Evolutionary conservation across 2,113 vertebrate genomes (phyloP).

Genomic region (Lampris megalopsis): DNA sequence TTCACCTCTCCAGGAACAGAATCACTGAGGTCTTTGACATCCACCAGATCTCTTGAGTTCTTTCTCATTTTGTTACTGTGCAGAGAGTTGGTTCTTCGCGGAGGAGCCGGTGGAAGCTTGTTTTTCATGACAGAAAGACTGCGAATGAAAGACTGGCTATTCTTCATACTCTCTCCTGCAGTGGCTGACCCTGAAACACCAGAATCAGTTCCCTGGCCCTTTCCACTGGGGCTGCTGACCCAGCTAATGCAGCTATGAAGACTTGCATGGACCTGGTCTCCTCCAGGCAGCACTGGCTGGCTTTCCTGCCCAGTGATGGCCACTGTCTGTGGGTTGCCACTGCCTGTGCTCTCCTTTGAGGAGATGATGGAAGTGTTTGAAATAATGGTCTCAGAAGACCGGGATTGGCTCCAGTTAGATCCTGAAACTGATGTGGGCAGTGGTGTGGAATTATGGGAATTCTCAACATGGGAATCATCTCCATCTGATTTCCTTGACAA

Average conservation of each 20-base stretch:
- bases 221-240: conserved; percentile 51
- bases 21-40: conserved; percentile 45
- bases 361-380: conserved; percentile 90
- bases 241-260: conserved; percentile 69
- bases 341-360: conserved; percentile 81
- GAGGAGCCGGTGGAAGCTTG: conserved; percentile 87
- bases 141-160: conserved; percentile 79
- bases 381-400: conserved; percentile 91
- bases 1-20: conserved; percentile 26
- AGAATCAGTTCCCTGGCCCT: conserved; percentile 32
- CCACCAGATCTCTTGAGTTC: conserved; percentile 69
- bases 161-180: conserved; percentile 75
- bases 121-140: conserved; percentile 91
- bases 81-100: conserved; percentile 90
- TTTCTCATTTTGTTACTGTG: conserved; percentile 84
- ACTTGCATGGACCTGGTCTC: conserved; percentile 70
- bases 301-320: conserved; percentile 34
- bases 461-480: conserved; percentile 67
- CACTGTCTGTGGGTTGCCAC: conserved; percentile 29
- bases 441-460: conserved; percentile 66
- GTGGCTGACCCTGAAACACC: conserved; percentile 55
- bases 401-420: conserved; percentile 90
- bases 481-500: conserved; percentile 79
- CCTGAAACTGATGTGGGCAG: conserved; percentile 79
- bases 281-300: conserved; percentile 18